Evolutionary conservation across 2,797 vertebrate genomes (phyloP), one percentile per base, ranked within the genome.

Genomic region (Siniperca scherzeri): DNA sequence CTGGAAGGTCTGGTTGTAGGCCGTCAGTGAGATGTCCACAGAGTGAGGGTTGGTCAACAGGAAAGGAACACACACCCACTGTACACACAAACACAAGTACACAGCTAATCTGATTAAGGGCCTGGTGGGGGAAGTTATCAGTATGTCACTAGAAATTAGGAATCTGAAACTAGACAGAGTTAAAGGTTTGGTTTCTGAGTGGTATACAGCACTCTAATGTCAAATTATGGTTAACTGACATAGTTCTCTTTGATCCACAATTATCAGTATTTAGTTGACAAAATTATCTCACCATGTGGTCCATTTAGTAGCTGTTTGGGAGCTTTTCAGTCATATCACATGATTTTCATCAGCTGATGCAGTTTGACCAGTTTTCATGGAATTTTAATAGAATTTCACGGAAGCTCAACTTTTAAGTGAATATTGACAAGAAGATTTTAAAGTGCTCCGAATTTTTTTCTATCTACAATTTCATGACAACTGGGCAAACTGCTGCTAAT

Each of bases 51-150:
- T 97, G 77, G 91, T 90, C 91, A 97, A 46, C 81, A 95, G 84
- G 87, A 96, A 97, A 13, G 97, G 97, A 42, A 96, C 94, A 77
- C 96, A 97, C 83, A 94, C 81, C 89, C 91, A 95, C 94, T 95
- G 78, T 64, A 71, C 11, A 87, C 70, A 90, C 69, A 88, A 71
- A 87, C 82, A 90, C 74, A 88, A 75, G 3, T 30, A 66, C 50
- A 86, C n/a, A 76, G 64, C 36, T 57, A 42, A 90, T 88, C 46
- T 60, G 53, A 82, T 77, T 82, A 16, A 36, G 30, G 19, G 46
- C n/a, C 48, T 71, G 56, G 42, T 10, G 19, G 71, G 78, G 4
- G 57, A 76, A 2, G 21, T 33, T 74, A 77, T 62, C 14, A 30
- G 59, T 66, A 60, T 21, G 38, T 78, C 62, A 38, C 40, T 80